phyloP scores from a whole-genome alignment of 2,113 vertebrate genomes.

The Phyllostomus hastatus region DNA sequence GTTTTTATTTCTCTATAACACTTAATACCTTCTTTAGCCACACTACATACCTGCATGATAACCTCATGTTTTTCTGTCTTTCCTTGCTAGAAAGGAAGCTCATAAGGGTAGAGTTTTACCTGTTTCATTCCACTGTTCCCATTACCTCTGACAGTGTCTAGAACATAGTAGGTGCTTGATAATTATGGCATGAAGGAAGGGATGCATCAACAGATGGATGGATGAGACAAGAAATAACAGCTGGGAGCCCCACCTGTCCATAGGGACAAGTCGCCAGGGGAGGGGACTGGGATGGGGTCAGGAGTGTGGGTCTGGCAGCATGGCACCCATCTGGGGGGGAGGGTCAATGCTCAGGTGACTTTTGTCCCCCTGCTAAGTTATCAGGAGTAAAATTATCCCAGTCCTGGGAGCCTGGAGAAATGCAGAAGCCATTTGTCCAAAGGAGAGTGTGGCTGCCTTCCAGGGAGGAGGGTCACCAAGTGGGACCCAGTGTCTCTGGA shows the following conservation, averaged over 20 bases:
- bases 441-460: neutral
- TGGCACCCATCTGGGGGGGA: neutral
- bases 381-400: neutral
- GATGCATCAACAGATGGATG: neutral
- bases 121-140: neutral
- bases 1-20: neutral
- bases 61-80: neutral
- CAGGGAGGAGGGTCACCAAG: neutral
- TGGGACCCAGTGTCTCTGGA: constrained; percentile 71
- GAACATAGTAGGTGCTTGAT: neutral
- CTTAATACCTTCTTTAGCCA: neutral
- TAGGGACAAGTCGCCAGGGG: neutral
- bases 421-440: neutral
- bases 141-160: neutral
- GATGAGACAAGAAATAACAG: neutral
- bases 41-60: accelerated
- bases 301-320: neutral
- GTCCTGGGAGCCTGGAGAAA: neutral
- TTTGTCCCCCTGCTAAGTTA: neutral
- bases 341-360: neutral
- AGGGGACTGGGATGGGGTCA: neutral
- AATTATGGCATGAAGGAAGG: neutral
- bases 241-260: neutral
- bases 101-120: neutral
- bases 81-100: neutral